Evolutionary conservation across 2,888 invertebrate species (phyloP).

Genomic region (Stenoptilia bipunctidactyla): DNA sequence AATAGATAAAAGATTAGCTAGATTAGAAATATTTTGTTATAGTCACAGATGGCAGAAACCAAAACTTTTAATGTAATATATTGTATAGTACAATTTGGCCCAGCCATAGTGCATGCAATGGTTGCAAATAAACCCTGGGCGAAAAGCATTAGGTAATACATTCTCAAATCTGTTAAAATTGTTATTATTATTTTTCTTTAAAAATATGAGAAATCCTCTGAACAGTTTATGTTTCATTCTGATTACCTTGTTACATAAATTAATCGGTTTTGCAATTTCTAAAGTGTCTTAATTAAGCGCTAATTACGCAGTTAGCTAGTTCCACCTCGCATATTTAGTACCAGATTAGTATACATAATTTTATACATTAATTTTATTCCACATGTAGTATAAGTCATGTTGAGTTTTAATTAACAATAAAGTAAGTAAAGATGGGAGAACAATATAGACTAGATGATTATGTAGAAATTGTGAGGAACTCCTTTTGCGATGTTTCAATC

Average conservation of each 20-base stretch:
- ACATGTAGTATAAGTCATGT: constrained; percentile 50
- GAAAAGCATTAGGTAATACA: no score
- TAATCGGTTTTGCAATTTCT: constrained; percentile 12
- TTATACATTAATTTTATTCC: constrained; percentile 39
- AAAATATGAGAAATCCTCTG: no score
- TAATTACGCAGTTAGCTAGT: constrained; percentile 39
- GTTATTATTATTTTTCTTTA: no score
- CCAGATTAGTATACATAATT: constrained; percentile 22
- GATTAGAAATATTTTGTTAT: no score
- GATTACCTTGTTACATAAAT: no score
- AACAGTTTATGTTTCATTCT: no score
- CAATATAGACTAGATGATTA: constrained; percentile 22
- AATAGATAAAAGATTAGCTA: no score
- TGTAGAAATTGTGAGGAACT: constrained; percentile 26
- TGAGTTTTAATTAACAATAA: constrained; percentile 40
- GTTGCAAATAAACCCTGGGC: no score
- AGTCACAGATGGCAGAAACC: no score
- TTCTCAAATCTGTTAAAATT: no score
- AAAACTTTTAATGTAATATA: not conserved
- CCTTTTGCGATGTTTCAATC: constrained; percentile 39
- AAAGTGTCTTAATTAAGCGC: constrained; percentile 5
- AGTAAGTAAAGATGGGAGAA: constrained; percentile 53
- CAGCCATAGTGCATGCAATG: constrained; percentile 18
- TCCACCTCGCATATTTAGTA: constrained; percentile 60
- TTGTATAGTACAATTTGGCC: constrained; percentile 41